Conservation (phyloP, 1,140 invertebrate species). For the Temnothorax curvispinosus region DNA sequence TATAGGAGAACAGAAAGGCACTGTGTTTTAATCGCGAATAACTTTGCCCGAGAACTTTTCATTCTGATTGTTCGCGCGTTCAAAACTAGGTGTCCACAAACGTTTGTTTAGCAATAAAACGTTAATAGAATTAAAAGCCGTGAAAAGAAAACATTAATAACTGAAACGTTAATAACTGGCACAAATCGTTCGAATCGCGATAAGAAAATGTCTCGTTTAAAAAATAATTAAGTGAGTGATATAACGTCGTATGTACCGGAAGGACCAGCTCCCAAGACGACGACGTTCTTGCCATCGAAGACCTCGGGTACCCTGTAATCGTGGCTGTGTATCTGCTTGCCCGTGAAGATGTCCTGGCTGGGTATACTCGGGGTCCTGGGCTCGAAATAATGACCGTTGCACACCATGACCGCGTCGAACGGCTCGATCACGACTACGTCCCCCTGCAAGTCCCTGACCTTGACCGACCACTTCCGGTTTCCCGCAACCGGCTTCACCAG, state of each 20-base stretch:
- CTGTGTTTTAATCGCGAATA: slow-evolving; percentile 2
- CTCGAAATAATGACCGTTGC: slow-evolving; percentile 94
- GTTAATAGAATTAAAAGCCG: neutral
- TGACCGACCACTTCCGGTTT: slow-evolving; percentile 87
- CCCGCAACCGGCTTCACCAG: slow-evolving; percentile 85
- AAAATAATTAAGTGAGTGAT: too few species aligned
- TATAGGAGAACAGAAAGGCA: slow-evolving; percentile 33
- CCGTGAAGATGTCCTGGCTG: slow-evolving; percentile 89
- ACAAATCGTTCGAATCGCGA: neutral
- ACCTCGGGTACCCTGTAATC: slow-evolving; percentile 91
- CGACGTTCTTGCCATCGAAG: slow-evolving; percentile 89
- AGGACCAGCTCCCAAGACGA: slow-evolving; percentile 94
- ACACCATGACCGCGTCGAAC: slow-evolving; percentile 94
- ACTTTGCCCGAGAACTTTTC: neutral
- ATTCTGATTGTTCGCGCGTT: neutral
- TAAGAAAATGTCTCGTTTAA: neutral
- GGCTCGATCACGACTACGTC: slow-evolving; percentile 84
- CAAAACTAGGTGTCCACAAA: neutral
- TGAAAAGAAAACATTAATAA: neutral
- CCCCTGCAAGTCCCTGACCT: slow-evolving; percentile 87
- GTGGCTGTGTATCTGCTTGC: slow-evolving; percentile 92
- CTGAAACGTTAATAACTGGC: neutral
- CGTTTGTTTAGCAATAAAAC: neutral
- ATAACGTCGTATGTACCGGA: slow-evolving; percentile 87
- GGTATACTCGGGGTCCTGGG: slow-evolving; percentile 88